Evolutionary conservation across 2,888 invertebrate genomes (phyloP).

Genomic region (Rhaphigaster nebulosa): DNA sequence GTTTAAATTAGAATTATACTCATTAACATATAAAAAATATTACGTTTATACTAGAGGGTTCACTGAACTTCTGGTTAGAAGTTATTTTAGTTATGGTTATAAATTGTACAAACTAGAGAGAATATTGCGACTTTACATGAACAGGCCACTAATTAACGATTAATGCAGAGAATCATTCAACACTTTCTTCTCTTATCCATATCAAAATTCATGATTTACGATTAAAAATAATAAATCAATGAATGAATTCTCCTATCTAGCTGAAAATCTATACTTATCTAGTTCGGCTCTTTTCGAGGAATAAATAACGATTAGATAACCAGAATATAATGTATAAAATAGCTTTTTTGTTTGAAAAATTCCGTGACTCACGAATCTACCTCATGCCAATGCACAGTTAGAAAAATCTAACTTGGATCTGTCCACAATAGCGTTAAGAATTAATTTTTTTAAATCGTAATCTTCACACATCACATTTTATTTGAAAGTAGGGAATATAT

Average conservation of each 20-base stretch:
- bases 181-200: neutral
- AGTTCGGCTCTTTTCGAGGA: neutral
- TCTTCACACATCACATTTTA: neutral
- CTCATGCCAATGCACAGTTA: constrained; percentile 33
- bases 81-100: too few species aligned
- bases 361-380: constrained; percentile 46
- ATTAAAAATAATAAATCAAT: neutral
- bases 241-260: neutral
- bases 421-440: neutral
- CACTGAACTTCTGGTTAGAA: neutral
- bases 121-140: neutral
- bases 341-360: constrained; percentile 22
- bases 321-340: constrained; percentile 34
- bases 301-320: constrained; percentile 37
- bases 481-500: neutral
- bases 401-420: constrained; percentile 30
- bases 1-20: too few species aligned
- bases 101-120: neutral
- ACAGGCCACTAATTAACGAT: neutral
- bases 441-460: neutral
- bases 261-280: neutral
- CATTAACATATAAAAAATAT: too few species aligned
- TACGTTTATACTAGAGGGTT: neutral
- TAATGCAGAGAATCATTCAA: neutral
- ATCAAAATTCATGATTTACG: neutral